Conservation (phyloP, 1,140 invertebrate genomes). For the Bathynomus jamesi region DNA sequence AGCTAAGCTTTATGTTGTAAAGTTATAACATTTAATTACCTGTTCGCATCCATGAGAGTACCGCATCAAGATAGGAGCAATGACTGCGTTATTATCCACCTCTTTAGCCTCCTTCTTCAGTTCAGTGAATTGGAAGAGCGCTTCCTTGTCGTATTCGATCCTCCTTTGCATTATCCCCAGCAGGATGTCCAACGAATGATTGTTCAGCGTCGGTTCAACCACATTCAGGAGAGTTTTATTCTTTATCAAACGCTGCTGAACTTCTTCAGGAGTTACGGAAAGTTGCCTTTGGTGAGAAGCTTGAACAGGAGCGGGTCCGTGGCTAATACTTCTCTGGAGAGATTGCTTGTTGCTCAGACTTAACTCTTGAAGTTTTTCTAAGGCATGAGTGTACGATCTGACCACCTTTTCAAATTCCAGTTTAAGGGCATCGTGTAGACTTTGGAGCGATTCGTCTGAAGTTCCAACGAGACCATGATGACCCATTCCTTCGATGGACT, state of each 20-base stretch:
- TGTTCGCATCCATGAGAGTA: slow-evolving; percentile 71
- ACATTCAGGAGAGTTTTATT: slow-evolving; percentile 82
- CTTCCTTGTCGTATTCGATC: slow-evolving; percentile 62
- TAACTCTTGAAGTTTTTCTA: slow-evolving; percentile 75
- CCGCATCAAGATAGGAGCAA: slow-evolving; percentile 70
- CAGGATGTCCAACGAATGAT: slow-evolving; percentile 51
- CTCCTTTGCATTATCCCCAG: slow-evolving; percentile 54
- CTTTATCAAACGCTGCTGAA: slow-evolving; percentile 78
- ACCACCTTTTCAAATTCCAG: slow-evolving; percentile 73
- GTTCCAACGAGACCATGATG: slow-evolving; percentile 72
- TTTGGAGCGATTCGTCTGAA: slow-evolving; percentile 51
- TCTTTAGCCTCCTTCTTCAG: slow-evolving; percentile 63
- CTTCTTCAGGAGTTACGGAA: slow-evolving; percentile 65
- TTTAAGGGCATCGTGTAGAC: slow-evolving; percentile 60
- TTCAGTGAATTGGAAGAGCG: slow-evolving; percentile 60
- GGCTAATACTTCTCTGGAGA: slow-evolving; percentile 41
- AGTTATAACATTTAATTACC: slow-evolving; percentile 44
- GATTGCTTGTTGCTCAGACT: slow-evolving; percentile 46
- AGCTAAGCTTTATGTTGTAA: no score
- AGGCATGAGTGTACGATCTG: slow-evolving; percentile 76
- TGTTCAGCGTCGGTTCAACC: slow-evolving; percentile 58
- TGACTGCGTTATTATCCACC: slow-evolving; percentile 43
- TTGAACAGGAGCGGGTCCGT: slow-evolving; percentile 70
- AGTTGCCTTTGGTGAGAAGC: slow-evolving; percentile 82
- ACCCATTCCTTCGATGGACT: slow-evolving; percentile 71